Evolutionary conservation across 2,113 vertebrate genomes (phyloP).

Genomic region (Notothenia coriiceps): DNA sequence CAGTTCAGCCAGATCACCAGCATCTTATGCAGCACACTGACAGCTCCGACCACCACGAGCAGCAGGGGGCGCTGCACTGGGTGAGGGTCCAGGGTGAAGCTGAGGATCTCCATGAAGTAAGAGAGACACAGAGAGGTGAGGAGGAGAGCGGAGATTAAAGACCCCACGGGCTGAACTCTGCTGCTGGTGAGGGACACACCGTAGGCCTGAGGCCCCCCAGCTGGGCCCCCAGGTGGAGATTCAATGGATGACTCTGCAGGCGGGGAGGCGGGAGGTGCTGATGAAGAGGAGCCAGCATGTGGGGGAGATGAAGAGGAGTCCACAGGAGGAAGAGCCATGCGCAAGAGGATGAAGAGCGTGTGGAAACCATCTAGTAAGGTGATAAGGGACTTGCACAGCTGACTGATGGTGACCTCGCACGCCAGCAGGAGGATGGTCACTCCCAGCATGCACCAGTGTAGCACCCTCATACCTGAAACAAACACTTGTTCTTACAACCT

Average conservation of each 20-base stretch:
- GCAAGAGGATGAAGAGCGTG: constrained; percentile 79
- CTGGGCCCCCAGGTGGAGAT: neutral
- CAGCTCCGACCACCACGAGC: constrained; percentile 60
- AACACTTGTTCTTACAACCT: neutral
- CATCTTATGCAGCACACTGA: constrained; percentile 74
- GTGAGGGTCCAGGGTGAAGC: constrained; percentile 69
- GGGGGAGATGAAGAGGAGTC: constrained; percentile 13
- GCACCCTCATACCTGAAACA: constrained; percentile 63
- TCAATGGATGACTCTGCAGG: neutral
- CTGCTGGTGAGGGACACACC: constrained; percentile 36
- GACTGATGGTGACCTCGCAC: constrained; percentile 76
- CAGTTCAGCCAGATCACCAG: constrained; percentile 63
- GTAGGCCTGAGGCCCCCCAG: neutral
- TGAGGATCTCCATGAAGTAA: constrained; percentile 76
- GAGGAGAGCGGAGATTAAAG: constrained; percentile 78
- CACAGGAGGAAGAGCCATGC: constrained; percentile 50
- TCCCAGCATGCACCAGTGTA: constrained; percentile 69
- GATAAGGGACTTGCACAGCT: constrained; percentile 82
- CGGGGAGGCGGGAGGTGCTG: neutral
- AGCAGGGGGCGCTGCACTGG: constrained; percentile 69
- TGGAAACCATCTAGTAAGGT: constrained; percentile 81
- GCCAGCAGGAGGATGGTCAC: constrained; percentile 73
- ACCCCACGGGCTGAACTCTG: constrained; percentile 70
- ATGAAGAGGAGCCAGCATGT: neutral
- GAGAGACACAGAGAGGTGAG: constrained; percentile 79